Percentiles rank a stretch among this genome's conserved stretches.
Conservation (phyloP, 2,888 invertebrate genomes). For the Tiliacea aurago region DNA sequence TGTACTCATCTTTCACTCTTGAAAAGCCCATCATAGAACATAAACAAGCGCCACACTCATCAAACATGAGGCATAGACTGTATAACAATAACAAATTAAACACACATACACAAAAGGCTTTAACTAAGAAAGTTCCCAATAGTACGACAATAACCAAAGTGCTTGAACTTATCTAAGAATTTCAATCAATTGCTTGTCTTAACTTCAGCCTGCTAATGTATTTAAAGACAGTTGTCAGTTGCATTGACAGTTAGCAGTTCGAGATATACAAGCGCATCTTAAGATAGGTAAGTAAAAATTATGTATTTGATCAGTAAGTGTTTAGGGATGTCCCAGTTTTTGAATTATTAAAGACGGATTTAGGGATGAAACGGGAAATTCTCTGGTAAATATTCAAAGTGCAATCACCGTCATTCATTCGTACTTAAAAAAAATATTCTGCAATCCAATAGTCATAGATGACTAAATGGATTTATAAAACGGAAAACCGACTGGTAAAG, state of each 20-base stretch:
- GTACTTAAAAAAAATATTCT: no score
- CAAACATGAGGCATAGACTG: conserved; percentile 12
- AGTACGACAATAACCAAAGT: conserved; percentile 4
- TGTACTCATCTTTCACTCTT: not conserved
- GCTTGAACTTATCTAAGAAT: conserved; percentile 9
- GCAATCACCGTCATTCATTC: not conserved
- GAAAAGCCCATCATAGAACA: conserved; percentile 4
- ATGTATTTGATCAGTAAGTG: not conserved
- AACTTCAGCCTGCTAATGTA: conserved; percentile 5
- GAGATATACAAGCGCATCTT: not conserved
- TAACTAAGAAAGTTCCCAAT: conserved; percentile 9
- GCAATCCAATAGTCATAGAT: not conserved
- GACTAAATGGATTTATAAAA: conserved; percentile 4
- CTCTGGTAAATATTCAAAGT: not conserved
- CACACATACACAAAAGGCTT: not conserved
- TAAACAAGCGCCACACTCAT: conserved; percentile 14
- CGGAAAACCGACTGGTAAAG: no score
- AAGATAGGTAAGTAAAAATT: not conserved
- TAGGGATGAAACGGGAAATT: not conserved
- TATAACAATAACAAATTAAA: conserved; percentile 12
- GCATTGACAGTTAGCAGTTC: conserved; percentile 23
- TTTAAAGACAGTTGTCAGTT: conserved; percentile 23
- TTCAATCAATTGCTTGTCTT: conserved; percentile 32
- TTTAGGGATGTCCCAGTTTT: not conserved
- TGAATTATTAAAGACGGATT: not conserved